A percentile compares a stretch with the other conserved stretches of the same genome.
These are phyloP conservation scores for Nebria salina DNA, from an alignment of 2,888 invertebrate genomes.

Conservation along the genomic window DNA sequence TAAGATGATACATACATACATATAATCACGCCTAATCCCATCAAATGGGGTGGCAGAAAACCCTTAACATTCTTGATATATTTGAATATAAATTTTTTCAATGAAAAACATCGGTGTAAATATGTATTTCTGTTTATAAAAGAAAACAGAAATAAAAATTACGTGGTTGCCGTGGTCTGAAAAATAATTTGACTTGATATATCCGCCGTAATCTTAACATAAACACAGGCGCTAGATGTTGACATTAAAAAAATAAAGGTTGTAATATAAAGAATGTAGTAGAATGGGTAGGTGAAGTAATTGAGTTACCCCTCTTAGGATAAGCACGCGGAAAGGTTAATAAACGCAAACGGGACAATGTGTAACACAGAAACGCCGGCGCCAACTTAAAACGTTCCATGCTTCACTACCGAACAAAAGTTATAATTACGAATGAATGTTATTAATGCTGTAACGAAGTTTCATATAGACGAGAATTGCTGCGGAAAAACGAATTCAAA, in stretches of 20 bases:
- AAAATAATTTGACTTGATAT: neutral
- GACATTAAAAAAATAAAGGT: neutral
- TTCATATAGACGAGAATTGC: neutral
- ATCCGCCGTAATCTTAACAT: neutral
- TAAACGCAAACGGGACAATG: neutral
- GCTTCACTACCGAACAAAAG: neutral
- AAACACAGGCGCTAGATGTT: neutral
- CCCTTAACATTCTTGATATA: too few relatives aligned
- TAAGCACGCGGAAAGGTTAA: slow-evolving; percentile 1
- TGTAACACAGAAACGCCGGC: slow-evolving; percentile 1
- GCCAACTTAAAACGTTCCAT: neutral
- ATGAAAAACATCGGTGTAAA: neutral
- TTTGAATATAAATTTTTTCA: too few relatives aligned
- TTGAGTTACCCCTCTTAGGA: neutral
- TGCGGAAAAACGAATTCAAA: neutral
- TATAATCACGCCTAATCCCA: too few relatives aligned
- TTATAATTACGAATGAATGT: neutral
- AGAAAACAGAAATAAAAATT: neutral
- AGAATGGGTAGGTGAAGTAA: neutral
- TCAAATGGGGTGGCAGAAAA: too few relatives aligned
- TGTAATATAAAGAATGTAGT: neutral
- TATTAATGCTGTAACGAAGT: neutral
- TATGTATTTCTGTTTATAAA: neutral
- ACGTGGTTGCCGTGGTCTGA: neutral
- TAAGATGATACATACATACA: too few relatives aligned